Base-by-base conservation (phyloP, 2,888 invertebrate species). In the Protonemura montana region DNA sequence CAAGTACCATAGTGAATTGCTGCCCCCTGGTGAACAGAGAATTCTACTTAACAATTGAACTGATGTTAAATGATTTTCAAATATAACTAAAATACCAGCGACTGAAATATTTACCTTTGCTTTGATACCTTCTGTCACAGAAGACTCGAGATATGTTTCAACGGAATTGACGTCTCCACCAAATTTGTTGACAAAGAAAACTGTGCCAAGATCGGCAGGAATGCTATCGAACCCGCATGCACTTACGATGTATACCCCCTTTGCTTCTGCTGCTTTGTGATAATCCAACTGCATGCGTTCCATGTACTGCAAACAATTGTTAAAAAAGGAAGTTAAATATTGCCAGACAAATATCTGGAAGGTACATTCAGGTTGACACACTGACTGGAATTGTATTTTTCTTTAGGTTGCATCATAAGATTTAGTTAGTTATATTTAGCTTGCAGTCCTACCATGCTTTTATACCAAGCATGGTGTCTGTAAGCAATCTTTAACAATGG, bases 191-290 rank as follows among this genome's bases (percentile, higher is more conserved):
- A 96, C 94, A 77, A 97, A 92, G 91, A 94, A 97, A n/a, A 95
- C 91, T 0, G 96, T 92, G 0, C 99, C 98, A 91, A 98, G 92
- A 90, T 99, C 99, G 82, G 94, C 93, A 25, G 98, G 98, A 88
- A 99, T 95, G 89, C 97, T 96, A 91, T 99, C 99, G 91, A 97
- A 96, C 41, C 99, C 99, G 92, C 98, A 98, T 0, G 98, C 96
- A 88, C 97, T 97, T 35, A 99, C 92, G 10, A 99, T 92, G 91
- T 96, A 98, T 3, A 97, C 94, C n/a, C 96, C 95, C 13, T 95
- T 95, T 89, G 96, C 94, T 89, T 94, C 92, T 0, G 98, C 98
- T 78, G 91, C 90, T 87, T 94, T 93, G 89, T 95, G 92, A 91
- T 98, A 98, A 89, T 96, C 93, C 86, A 98, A 91, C 90, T 97